phyloP scores from a whole-genome alignment of 37 sponge, comb jelly and placozoan genomes.

The Chondrilla cf. caribensis region DNA sequence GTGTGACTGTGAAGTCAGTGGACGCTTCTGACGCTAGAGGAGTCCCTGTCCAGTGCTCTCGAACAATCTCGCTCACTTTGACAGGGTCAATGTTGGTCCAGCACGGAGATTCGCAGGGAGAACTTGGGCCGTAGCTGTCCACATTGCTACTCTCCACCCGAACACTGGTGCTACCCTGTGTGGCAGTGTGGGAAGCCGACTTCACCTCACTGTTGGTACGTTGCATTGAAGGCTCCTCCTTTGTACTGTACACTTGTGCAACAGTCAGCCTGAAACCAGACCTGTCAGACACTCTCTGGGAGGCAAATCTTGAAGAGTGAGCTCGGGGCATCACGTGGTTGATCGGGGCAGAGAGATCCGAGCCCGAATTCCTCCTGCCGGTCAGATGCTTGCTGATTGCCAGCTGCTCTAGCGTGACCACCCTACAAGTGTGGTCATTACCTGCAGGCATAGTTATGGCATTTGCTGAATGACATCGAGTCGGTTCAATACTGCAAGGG shows the following conservation, averaged over 20 bases:
- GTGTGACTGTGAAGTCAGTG: background rate
- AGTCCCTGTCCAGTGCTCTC: constrained; percentile 24
- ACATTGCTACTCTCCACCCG: constrained; percentile 18
- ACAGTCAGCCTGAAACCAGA: background rate
- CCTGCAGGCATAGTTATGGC: background rate
- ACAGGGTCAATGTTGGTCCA: background rate
- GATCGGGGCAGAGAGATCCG: background rate
- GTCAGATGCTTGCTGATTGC: background rate
- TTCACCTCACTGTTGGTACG: background rate
- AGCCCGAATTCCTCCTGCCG: background rate
- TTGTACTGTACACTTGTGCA: no score
- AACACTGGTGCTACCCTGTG: background rate
- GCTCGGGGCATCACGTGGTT: background rate
- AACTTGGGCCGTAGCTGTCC: constrained; percentile 10
- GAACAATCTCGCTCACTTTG: background rate
- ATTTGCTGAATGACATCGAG: background rate
- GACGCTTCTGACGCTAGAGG: constrained; percentile 15
- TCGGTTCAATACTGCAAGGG: no score
- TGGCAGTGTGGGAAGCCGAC: constrained; percentile 6
- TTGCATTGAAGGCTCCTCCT: no score
- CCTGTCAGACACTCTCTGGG: background rate
- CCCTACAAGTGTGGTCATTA: background rate
- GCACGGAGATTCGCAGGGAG: background rate
- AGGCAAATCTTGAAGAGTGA: background rate
- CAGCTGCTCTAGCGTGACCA: background rate